phyloP scores from a whole-genome alignment of 2,113 vertebrate genomes.

The Carassius carassius region DNA sequence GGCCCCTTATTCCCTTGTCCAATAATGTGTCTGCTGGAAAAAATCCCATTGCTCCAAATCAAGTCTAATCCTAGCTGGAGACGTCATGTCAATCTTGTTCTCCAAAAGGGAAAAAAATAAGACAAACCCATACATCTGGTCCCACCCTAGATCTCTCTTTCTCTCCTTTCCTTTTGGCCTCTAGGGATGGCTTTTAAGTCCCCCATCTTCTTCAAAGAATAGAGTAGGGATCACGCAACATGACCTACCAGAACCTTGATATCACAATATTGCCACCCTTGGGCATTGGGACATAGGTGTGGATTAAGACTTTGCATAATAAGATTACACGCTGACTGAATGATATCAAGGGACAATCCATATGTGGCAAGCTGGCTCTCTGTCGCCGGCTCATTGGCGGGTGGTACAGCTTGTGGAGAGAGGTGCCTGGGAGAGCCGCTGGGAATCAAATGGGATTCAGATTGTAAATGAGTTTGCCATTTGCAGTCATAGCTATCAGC shows the following conservation, averaged over 20 bases:
- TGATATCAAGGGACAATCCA: conserved; percentile 93
- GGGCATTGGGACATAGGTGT: conserved; percentile 86
- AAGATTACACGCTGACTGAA: conserved; percentile 95
- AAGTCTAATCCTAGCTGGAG: conserved; percentile 92
- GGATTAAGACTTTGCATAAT: conserved; percentile 97
- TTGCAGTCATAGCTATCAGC: conserved; percentile 78
- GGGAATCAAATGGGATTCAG: conserved; percentile 85
- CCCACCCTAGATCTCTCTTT: conserved; percentile 80
- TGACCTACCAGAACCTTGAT: conserved; percentile 80
- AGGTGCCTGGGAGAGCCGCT: conserved; percentile 63
- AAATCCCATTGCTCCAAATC: conserved; percentile 93
- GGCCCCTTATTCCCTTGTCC: conserved; percentile 92
- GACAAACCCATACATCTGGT: conserved; percentile 72
- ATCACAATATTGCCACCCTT: conserved; percentile 91
- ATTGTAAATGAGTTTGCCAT: conserved; percentile 84
- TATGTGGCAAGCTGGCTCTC: conserved; percentile 88
- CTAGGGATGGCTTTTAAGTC: conserved; percentile 89
- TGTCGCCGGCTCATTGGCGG: conserved; percentile 66
- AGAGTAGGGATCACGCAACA: conserved; percentile 92
- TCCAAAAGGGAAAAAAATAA: conserved; percentile 77
- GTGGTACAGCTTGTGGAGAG: conserved; percentile 38
- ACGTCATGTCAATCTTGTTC: conserved; percentile 91
- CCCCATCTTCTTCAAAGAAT: conserved; percentile 90
- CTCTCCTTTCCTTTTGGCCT: conserved; percentile 80
- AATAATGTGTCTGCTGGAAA: conserved; percentile 95